phyloP scores from a whole-genome alignment of 2,113 vertebrate species.

The Brachyistius frenatus region DNA sequence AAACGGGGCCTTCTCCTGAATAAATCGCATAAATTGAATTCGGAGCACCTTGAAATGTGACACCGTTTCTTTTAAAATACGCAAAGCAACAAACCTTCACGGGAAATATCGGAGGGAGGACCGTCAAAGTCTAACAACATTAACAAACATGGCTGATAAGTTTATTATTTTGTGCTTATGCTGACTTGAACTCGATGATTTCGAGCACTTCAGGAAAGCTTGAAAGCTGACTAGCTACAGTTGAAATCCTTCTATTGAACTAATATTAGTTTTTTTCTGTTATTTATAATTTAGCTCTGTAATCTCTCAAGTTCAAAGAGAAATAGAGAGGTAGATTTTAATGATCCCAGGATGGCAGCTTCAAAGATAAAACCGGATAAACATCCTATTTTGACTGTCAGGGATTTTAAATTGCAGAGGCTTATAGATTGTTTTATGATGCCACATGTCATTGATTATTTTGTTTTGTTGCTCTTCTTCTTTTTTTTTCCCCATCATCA shows the following conservation, averaged over 20 bases:
- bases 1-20: slow-evolving; percentile 17
- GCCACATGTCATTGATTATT: background rate
- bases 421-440: background rate
- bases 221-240: background rate
- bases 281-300: too few relatives aligned
- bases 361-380: too few relatives aligned
- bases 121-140: background rate
- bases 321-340: too few relatives aligned
- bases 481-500: background rate
- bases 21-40: slow-evolving; percentile 28
- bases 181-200: too few relatives aligned
- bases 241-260: background rate
- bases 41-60: slow-evolving; percentile 14
- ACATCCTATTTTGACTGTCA: background rate
- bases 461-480: background rate
- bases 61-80: background rate
- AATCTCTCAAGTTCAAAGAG: too few relatives aligned
- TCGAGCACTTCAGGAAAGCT: too few relatives aligned
- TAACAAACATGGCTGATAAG: background rate
- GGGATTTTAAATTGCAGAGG: background rate
- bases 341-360: too few relatives aligned
- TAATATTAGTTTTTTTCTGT: background rate
- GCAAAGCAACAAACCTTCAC: background rate
- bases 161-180: background rate
- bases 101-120: background rate